A percentile compares a stretch with the other conserved stretches of the same genome.
These are phyloP conservation scores for Thinocorus orbignyianus DNA, from an alignment of 2,113 vertebrate species.

Conservation along the genomic window DNA sequence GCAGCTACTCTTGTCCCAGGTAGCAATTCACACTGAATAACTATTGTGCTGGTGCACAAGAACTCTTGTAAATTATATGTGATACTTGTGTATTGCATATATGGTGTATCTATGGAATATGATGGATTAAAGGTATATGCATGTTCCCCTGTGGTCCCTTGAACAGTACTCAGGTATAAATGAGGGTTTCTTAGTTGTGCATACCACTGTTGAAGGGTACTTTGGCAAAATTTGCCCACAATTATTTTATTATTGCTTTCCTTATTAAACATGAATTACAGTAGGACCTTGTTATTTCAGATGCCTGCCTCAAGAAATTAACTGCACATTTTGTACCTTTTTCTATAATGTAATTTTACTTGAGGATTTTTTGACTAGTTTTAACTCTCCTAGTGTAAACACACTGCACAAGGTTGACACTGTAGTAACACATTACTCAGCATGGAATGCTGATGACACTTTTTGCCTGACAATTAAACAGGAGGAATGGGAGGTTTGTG, in stretches of 20 bases:
- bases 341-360: neutral
- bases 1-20: neutral
- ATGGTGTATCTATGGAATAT: neutral
- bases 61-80: neutral
- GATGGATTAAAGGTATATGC: neutral
- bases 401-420: neutral
- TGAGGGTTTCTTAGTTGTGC: neutral
- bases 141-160: neutral
- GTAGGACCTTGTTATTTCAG: neutral
- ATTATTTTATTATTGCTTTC: neutral
- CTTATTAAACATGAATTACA: neutral
- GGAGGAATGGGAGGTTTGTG: neutral
- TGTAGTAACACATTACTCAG: neutral
- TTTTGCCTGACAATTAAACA: neutral
- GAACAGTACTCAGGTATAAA: neutral
- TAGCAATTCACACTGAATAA: neutral
- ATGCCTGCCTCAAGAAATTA: neutral
- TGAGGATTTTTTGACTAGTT: neutral
- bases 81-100: fast-evolving
- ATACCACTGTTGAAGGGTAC: neutral
- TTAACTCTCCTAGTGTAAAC: neutral
- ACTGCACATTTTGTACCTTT: neutral
- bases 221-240: neutral
- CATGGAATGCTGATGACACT: neutral
- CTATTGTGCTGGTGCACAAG: neutral